phyloP scores from a whole-genome alignment of 2,797 vertebrate genomes.

The Peromyscus aztecus region DNA sequence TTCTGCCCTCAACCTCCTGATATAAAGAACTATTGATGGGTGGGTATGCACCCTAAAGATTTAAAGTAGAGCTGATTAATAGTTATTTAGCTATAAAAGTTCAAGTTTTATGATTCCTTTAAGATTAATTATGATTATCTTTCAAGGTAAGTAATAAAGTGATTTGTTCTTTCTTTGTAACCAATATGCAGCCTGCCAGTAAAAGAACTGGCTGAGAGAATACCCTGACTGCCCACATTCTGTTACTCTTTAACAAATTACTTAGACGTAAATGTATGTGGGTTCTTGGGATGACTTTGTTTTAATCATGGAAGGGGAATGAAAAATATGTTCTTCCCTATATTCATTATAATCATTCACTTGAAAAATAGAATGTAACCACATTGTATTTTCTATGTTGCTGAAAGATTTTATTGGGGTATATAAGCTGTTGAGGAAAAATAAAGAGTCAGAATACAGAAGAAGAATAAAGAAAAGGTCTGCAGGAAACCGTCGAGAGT shows the following conservation, averaged over 20 bases:
- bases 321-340: background rate
- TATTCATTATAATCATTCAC: background rate
- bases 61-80: background rate
- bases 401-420: background rate
- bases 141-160: background rate
- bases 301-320: background rate
- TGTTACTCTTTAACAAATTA: background rate
- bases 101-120: background rate
- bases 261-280: background rate
- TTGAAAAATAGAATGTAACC: background rate
- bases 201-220: background rate
- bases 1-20: background rate
- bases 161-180: background rate
- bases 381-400: background rate
- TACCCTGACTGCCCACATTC: background rate
- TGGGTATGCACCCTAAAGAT: background rate
- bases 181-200: background rate
- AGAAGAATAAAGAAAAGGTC: background rate
- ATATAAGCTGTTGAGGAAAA: background rate
- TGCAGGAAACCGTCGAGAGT: background rate
- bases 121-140: background rate
- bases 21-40: background rate
- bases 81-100: background rate
- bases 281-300: background rate
- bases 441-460: background rate